phyloP scores from a whole-genome alignment of 2,113 vertebrate genomes.

The Scophthalmus maximus region DNA sequence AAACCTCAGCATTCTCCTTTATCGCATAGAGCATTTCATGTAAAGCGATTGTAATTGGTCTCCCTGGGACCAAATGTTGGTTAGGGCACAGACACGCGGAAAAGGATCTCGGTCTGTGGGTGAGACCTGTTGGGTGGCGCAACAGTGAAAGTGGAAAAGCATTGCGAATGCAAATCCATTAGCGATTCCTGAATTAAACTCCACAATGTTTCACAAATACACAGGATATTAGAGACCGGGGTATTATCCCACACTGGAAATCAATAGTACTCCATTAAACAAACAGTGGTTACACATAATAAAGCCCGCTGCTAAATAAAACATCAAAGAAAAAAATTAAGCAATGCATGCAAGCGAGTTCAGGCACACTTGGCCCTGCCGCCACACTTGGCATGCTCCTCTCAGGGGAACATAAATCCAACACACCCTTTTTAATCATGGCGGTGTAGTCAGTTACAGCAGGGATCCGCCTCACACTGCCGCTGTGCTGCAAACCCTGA shows the following conservation, averaged over 20 bases:
- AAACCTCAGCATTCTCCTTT: background rate
- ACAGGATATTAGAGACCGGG: background rate
- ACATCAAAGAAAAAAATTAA: background rate
- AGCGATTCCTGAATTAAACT: background rate
- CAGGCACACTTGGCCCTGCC: background rate
- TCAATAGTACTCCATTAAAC: background rate
- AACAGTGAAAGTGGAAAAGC: background rate
- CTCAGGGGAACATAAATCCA: background rate
- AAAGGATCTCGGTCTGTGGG: background rate
- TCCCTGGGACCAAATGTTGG: conserved; percentile 23
- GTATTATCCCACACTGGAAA: background rate
- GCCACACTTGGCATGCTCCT: background rate
- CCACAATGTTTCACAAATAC: background rate
- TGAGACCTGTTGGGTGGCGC: background rate
- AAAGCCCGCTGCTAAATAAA: background rate
- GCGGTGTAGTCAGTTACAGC: background rate
- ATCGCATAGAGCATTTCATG: conserved; percentile 30
- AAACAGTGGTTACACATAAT: background rate
- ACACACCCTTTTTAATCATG: background rate
- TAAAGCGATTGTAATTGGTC: conserved; percentile 24
- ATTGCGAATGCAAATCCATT: too few species aligned
- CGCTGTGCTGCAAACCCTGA: background rate
- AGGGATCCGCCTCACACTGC: too few species aligned
- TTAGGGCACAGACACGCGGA: conserved; percentile 7
- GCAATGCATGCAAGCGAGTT: background rate